A percentile compares a stretch with the other conserved stretches of the same genome.
These are phyloP conservation scores for Epinephelus moara DNA, from an alignment of 2,113 vertebrate genomes.

Conservation along the genomic window DNA sequence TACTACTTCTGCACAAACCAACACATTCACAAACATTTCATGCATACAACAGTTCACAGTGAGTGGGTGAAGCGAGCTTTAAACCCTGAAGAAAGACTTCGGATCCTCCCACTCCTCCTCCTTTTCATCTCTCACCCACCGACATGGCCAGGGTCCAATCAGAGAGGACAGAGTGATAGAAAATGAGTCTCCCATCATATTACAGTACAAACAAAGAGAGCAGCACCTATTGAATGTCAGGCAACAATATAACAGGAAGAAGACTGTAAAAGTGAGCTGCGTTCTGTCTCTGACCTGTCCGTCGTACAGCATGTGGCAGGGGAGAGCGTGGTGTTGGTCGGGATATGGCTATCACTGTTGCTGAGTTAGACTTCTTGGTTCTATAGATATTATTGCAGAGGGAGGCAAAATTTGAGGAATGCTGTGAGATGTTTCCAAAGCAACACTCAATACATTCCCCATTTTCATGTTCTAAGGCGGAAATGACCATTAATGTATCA, in stretches of 20 bases:
- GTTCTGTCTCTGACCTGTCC: slow-evolving; percentile 25
- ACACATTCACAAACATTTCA: slow-evolving; percentile 56
- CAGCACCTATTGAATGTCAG: slow-evolving; percentile 58
- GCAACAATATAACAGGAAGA: slow-evolving; percentile 54
- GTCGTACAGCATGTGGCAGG: background rate
- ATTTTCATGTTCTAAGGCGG: background rate
- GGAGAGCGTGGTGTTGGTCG: slow-evolving; percentile 5
- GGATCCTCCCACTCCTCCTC: slow-evolving; percentile 68
- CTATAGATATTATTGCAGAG: slow-evolving; percentile 56
- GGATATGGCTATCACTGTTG: slow-evolving; percentile 21
- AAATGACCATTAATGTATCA: background rate
- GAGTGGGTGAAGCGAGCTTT: slow-evolving; percentile 72
- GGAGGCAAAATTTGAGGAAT: slow-evolving; percentile 36
- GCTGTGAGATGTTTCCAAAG: slow-evolving; percentile 21
- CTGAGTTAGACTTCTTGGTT: slow-evolving; percentile 49
- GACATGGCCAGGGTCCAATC: slow-evolving; percentile 69
- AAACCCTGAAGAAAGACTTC: slow-evolving; percentile 70
- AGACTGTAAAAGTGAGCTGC: slow-evolving; percentile 41
- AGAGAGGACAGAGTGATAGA: slow-evolving; percentile 61
- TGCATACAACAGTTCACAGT: slow-evolving; percentile 52
- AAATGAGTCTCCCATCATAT: slow-evolving; percentile 59
- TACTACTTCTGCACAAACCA: slow-evolving; percentile 25
- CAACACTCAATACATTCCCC: background rate
- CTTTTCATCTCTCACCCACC: slow-evolving; percentile 71
- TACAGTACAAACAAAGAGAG: slow-evolving; percentile 65